Conservation (phyloP, 2,113 vertebrate genomes). For the Geothlypis trichas region DNA sequence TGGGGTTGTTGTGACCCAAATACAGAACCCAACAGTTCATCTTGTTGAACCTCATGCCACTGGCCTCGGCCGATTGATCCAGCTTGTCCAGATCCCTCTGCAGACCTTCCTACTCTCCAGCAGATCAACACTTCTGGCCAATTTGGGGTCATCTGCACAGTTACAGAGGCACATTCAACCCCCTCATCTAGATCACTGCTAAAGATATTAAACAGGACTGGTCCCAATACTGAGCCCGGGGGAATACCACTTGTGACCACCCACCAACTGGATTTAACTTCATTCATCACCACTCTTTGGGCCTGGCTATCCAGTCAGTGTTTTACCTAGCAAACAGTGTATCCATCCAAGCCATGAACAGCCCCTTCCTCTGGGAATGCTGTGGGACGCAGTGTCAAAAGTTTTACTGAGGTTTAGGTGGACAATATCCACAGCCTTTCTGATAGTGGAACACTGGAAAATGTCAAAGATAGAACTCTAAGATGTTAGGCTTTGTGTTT, state of each 20-base stretch:
- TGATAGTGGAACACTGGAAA: too few relatives aligned
- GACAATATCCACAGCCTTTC: not conserved
- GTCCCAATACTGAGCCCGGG: not conserved
- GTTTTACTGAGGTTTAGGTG: not conserved
- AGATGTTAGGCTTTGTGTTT: too few relatives aligned
- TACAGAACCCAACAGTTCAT: not conserved
- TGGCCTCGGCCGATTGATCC: fast-evolving
- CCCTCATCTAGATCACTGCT: not conserved
- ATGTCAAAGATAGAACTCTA: too few relatives aligned
- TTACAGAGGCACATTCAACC: not conserved
- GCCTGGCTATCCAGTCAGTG: not conserved
- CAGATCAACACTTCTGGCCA: not conserved
- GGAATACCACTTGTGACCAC: not conserved
- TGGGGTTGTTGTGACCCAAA: not conserved
- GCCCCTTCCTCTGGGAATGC: not conserved
- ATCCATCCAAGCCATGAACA: not conserved
- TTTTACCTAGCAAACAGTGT: not conserved
- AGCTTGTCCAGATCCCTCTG: not conserved
- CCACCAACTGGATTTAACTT: not conserved
- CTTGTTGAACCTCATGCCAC: not conserved
- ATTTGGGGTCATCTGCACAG: not conserved
- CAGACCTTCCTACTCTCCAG: not conserved
- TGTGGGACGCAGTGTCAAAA: not conserved
- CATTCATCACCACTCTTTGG: not conserved
- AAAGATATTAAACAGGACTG: not conserved